Percentiles rank a stretch among this genome's conserved stretches.
phyloP scores from a whole-genome alignment of 2,888 invertebrate genomes.

The Himalopsyche tibetana region DNA sequence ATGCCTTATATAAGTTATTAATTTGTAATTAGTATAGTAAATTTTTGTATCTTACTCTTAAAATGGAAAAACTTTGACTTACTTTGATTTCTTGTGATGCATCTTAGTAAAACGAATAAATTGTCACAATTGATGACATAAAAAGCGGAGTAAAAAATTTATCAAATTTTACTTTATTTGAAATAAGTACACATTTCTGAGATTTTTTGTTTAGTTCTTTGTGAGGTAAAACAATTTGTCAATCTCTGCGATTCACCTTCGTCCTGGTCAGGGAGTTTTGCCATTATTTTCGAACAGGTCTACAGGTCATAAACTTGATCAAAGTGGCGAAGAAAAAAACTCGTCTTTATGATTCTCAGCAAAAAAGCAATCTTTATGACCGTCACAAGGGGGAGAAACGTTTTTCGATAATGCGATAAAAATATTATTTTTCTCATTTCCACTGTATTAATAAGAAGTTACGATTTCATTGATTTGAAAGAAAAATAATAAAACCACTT shows the following conservation, averaged over 20 bases:
- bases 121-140: no score
- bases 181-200: no score
- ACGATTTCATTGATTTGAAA: neutral
- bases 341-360: slow-evolving; percentile 9
- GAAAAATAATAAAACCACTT: neutral
- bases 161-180: no score
- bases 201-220: no score
- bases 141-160: no score
- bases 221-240: neutral
- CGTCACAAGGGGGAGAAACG: slow-evolving; percentile 14
- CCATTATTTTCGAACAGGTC: slow-evolving; percentile 17
- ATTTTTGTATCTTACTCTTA: no score
- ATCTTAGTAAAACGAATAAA: no score
- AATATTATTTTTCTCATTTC: slow-evolving; percentile 30
- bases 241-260: neutral
- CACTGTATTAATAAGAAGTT: slow-evolving; percentile 25
- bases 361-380: slow-evolving; percentile 30
- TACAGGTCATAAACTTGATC: slow-evolving; percentile 30
- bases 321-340: neutral
- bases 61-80: no score
- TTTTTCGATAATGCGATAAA: slow-evolving; percentile 12
- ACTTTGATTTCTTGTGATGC: no score
- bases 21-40: no score
- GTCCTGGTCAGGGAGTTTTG: neutral
- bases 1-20: no score